A percentile compares a stretch with the other conserved stretches of the same genome.
Evolutionary conservation across 1,140 invertebrate species (phyloP).

Genomic region (Apis mellifera): Amel_HAv3.1 CM009940.2:10955501-10956000

Average conservation of each 20-base stretch:
- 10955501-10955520: neutral
- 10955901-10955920: constrained; percentile 5
- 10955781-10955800: constrained; percentile 62
- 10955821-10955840: neutral
- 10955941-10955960: no score
- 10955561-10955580: neutral
- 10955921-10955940: no score
- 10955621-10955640: neutral
- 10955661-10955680: constrained; percentile 64
- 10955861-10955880: neutral
- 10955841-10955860: constrained; percentile 14
- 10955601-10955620: neutral
- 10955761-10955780: constrained; percentile 66
- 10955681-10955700: constrained; percentile 24
- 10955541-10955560: neutral
- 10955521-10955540: neutral
- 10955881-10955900: constrained; percentile 8
- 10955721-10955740: constrained; percentile 58
- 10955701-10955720: constrained; percentile 27
- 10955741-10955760: constrained; percentile 70
- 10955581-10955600: neutral
- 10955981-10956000: no score
- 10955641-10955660: constrained; percentile 18
- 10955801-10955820: constrained; percentile 45
- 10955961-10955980: no score